Percentiles rank a stretch among this genome's conserved stretches.
Conservation (phyloP, 2,797 vertebrate genomes). For the Paguma larvata region DNA sequence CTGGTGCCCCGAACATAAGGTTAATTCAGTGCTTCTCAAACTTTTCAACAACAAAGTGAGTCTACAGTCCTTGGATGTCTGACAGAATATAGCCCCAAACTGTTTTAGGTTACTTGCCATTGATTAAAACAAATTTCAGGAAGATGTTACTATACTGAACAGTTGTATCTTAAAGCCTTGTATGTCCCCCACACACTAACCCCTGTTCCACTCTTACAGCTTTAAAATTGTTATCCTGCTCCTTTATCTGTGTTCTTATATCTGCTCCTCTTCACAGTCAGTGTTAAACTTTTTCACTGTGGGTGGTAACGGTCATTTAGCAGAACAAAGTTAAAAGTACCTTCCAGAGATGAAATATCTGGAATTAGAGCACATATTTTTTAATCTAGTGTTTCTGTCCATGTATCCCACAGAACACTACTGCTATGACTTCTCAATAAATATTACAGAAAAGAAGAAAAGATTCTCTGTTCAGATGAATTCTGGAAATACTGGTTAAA, state of each 20-base stretch:
- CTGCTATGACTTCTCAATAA: constrained; percentile 21
- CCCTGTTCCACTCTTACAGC: not conserved
- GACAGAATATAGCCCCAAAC: not conserved
- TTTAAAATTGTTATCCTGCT: not conserved
- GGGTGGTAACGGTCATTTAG: not conserved
- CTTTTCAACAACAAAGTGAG: not conserved
- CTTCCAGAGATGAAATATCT: not conserved
- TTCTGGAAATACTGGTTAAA: constrained; percentile 47
- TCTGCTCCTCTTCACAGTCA: not conserved
- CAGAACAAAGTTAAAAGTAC: not conserved
- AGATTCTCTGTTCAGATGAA: constrained; percentile 32
- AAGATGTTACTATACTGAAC: not conserved
- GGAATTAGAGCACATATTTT: not conserved
- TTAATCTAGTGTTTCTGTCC: not conserved
- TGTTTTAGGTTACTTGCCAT: not conserved
- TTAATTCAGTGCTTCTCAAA: constrained; percentile 13
- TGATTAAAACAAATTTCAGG: constrained; percentile 42
- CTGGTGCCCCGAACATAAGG: too few relatives aligned
- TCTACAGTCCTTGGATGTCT: not conserved
- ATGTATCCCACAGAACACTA: not conserved
- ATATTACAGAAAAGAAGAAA: not conserved
- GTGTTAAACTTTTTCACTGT: not conserved
- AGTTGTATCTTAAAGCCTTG: constrained; percentile 5
- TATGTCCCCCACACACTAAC: not conserved
- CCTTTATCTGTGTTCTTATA: not conserved